Base-by-base conservation (phyloP, 2,113 vertebrate genomes). In the Puma concolor region DNA sequence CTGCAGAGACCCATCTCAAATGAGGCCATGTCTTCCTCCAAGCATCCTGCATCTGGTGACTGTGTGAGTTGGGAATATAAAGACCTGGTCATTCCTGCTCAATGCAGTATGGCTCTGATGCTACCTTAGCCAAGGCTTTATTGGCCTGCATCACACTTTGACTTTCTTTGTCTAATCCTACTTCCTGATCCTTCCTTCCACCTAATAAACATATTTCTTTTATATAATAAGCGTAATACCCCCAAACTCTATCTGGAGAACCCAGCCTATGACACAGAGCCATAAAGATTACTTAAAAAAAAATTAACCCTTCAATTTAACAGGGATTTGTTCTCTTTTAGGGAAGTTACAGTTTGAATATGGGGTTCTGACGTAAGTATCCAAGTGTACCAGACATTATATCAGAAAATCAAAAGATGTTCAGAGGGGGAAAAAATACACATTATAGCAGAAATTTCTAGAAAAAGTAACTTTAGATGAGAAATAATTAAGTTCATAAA, bases 401-500 rank as follows among this genome's bases (percentile, higher is more conserved):
- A 48, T 1, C 4, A 77, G 71, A 89, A 95, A 93, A 71, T 19
- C 15, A 19, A 12, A 44, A 92, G 77, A 93, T 86, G 50, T 83
- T 84, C 19, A 44, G 54, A 69, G 54, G 52, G 25, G 17, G 2
- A 52, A 95, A 77, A 48, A 52, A 33, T 88, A 72, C 31, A 38
- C 38, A 12, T 5, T 85, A 86, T 57, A 60, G 13, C 54, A 94
- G 54, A 27, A 83, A 60, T 77, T 94, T 86, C 7, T 86, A 92
- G 83, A 85, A 86, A 83, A 60, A 4, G 33, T 89, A 88, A 76
- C 33, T 96, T 95, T 92, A 23, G 41, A 38, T 69, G 41, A 96
- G 69, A 76, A 88, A n/a, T 92, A 81, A 71, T 48, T 86, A 25
- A 90, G 27, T 92, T 92, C 50, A 7, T 89, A 67, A 92, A 86